These are phyloP conservation scores for Maniola hyperantus DNA, from an alignment of 2,888 invertebrate species.

Conservation along the genomic window DNA sequence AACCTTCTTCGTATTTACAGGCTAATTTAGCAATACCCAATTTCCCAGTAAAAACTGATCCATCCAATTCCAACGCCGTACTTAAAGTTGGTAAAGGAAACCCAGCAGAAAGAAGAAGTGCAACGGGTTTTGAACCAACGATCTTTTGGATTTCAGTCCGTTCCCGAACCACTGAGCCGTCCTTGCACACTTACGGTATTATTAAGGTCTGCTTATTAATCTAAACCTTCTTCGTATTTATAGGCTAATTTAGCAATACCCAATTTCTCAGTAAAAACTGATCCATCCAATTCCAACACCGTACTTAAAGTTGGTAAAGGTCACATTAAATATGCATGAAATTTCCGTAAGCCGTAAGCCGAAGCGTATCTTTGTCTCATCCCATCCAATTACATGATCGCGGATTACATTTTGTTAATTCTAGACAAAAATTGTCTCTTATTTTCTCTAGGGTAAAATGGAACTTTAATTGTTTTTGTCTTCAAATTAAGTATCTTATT, in stretches of 20 bases:
- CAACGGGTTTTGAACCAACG: no score
- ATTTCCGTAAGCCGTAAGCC: slow-evolving; percentile 6
- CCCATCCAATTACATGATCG: slow-evolving; percentile 7
- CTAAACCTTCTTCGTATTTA: no score
- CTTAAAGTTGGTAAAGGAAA: neutral
- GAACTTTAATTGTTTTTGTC: neutral
- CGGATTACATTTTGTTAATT: slow-evolving; percentile 10
- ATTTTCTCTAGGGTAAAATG: neutral
- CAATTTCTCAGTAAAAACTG: neutral
- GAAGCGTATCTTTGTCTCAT: slow-evolving; percentile 9
- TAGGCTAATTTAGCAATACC: neutral
- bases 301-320: neutral
- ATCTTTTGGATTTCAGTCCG: no score
- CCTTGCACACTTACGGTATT: no score
- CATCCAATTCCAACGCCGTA: neutral
- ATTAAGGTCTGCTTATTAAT: no score
- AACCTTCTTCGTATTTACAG: no score
- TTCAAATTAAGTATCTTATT: neutral
- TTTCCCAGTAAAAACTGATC: neutral
- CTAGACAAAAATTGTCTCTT: neutral
- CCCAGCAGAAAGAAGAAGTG: no score
- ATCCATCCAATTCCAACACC: neutral
- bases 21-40: neutral
- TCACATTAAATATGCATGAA: slow-evolving; percentile 17
- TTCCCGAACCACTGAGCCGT: no score